phyloP scores from a whole-genome alignment of 2,888 invertebrate species.

The Palloptera scutellata region DNA sequence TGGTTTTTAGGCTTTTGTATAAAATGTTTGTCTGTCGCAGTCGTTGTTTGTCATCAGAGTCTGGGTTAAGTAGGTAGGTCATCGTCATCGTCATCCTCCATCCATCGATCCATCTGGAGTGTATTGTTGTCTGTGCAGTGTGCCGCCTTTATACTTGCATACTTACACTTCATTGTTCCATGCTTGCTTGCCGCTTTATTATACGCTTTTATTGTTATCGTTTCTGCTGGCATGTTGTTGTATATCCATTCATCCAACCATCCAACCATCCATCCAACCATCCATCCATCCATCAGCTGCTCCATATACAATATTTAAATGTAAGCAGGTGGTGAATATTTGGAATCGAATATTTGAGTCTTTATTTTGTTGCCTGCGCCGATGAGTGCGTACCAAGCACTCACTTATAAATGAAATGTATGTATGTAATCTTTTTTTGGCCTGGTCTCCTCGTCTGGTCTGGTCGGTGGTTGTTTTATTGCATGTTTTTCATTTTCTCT shows the following conservation, averaged over 20 bases:
- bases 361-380: background rate
- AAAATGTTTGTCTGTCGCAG: too few species aligned
- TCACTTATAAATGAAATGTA: background rate
- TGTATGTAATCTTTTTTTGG: background rate
- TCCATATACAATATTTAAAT: background rate
- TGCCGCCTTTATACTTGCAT: too few species aligned
- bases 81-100: too few species aligned
- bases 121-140: too few species aligned
- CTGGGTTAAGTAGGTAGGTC: too few species aligned
- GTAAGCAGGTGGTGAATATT: background rate
- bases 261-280: background rate
- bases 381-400: background rate
- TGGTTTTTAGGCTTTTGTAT: too few species aligned
- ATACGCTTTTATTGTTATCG: background rate
- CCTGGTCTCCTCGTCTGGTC: too few species aligned
- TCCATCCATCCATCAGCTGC: background rate
- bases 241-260: background rate
- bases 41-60: too few species aligned
- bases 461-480: background rate
- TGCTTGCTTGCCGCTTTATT: background rate
- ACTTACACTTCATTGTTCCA: too few species aligned
- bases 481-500: background rate
- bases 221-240: background rate
- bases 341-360: background rate
- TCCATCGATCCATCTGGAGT: too few species aligned